Conservation (phyloP, 2,888 invertebrate genomes). For the Phortica okadai region DNA sequence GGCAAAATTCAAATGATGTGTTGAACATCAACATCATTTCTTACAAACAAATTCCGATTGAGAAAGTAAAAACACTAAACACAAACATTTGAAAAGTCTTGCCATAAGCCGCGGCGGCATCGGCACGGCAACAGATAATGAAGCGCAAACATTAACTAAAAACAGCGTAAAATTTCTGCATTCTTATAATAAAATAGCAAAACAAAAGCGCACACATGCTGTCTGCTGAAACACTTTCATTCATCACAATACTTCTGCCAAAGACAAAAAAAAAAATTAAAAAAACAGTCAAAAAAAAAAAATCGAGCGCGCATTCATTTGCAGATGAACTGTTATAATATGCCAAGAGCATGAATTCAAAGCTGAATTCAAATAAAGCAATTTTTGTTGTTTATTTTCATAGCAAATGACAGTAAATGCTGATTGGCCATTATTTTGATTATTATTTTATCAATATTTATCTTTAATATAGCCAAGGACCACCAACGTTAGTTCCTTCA, state of each 20-base stretch:
- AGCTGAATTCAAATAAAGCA: too few species aligned
- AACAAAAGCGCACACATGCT: background rate
- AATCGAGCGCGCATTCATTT: background rate
- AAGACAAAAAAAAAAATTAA: background rate
- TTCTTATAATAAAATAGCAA: constrained; percentile 10
- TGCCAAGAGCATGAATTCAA: too few species aligned
- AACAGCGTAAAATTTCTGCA: constrained; percentile 8
- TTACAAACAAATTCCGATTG: constrained; percentile 60
- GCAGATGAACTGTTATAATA: background rate
- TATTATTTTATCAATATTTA: too few species aligned
- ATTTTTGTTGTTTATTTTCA: too few species aligned
- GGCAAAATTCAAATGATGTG: constrained; percentile 26
- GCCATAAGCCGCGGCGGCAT: background rate
- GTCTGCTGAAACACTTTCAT: constrained; percentile 62
- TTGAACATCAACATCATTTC: constrained; percentile 15
- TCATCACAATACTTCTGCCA: constrained; percentile 33
- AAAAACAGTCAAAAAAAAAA: background rate
- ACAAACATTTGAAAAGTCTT: constrained; percentile 25
- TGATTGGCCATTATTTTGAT: too few species aligned
- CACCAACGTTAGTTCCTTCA: too few species aligned
- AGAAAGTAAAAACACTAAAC: constrained; percentile 70
- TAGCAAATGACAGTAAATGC: too few species aligned
- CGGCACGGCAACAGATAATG: background rate
- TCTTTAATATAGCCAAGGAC: too few species aligned
- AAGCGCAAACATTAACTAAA: background rate